These are phyloP conservation scores for Chloromyia formosa DNA, from an alignment of 2,888 invertebrate genomes.

Conservation along the genomic window DNA sequence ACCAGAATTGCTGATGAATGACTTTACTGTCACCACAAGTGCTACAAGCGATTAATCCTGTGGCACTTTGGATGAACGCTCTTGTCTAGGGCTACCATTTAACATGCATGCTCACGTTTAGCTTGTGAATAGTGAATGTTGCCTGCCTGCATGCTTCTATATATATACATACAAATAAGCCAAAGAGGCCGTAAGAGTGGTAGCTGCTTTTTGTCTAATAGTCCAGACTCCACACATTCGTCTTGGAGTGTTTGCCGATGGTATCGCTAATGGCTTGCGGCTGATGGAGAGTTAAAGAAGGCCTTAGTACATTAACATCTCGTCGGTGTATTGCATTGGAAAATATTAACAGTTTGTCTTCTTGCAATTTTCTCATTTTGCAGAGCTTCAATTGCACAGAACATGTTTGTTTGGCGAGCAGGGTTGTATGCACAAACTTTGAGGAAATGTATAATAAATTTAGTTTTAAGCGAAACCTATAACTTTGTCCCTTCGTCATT, in stretches of 20 bases:
- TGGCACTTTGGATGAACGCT: conserved; percentile 41
- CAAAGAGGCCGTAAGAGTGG: conserved; percentile 26
- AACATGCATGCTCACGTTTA: conserved; percentile 39
- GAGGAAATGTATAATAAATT: too few species aligned
- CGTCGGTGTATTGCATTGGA: background rate
- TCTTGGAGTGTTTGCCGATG: conserved; percentile 41
- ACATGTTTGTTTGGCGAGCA: background rate
- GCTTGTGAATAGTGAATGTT: conserved; percentile 27
- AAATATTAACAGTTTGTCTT: conserved; percentile 33
- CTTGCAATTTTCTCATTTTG: background rate
- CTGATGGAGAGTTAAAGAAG: conserved; percentile 38
- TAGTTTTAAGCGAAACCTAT: too few species aligned
- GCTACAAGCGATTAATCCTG: conserved; percentile 44
- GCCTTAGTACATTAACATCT: conserved; percentile 23
- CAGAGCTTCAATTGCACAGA: background rate
- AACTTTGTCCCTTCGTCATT: too few species aligned
- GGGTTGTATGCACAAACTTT: too few species aligned
- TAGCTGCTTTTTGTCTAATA: conserved; percentile 34
- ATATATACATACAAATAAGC: too few species aligned
- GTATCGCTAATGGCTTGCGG: conserved; percentile 27
- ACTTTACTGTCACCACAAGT: conserved; percentile 48
- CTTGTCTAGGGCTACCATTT: conserved; percentile 37
- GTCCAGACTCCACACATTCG: conserved; percentile 37
- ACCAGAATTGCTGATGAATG: conserved; percentile 30
- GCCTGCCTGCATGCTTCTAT: background rate